Evolutionary conservation across 2,797 vertebrate species (phyloP).

Genomic region (Girardinus metallicus): DNA sequence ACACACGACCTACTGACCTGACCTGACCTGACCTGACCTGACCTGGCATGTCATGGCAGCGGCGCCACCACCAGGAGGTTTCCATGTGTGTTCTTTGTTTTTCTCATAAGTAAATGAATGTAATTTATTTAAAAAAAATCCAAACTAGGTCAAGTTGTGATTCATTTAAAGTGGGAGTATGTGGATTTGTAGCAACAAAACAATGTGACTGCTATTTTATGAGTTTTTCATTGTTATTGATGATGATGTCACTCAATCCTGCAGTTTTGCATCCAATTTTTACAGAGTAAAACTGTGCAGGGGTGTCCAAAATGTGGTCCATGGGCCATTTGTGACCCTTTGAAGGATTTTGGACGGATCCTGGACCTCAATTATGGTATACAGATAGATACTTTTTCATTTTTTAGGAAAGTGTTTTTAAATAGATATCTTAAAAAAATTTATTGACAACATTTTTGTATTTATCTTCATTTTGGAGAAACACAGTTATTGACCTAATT

Average conservation of each 20-base stretch:
- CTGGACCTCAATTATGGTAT: no score
- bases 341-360: no score
- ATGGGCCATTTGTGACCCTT: no score
- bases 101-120: neutral
- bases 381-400: no score
- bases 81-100: neutral
- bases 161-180: neutral
- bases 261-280: no score
- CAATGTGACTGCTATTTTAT: neutral
- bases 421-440: no score
- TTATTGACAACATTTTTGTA: no score
- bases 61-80: neutral
- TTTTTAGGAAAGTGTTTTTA: no score
- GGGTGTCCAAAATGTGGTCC: no score
- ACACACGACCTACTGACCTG: conserved; percentile 3
- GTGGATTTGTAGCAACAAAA: neutral
- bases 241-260: neutral
- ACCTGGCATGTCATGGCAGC: neutral
- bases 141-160: neutral
- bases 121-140: neutral
- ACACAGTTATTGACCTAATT: no score
- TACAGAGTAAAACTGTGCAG: no score
- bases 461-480: no score
- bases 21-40: neutral
- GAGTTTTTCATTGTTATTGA: neutral